A percentile compares a stretch with the other conserved stretches of the same genome.
These are phyloP conservation scores for Selenia dentaria DNA, from an alignment of 2,888 invertebrate species.

Conservation along the genomic window DNA sequence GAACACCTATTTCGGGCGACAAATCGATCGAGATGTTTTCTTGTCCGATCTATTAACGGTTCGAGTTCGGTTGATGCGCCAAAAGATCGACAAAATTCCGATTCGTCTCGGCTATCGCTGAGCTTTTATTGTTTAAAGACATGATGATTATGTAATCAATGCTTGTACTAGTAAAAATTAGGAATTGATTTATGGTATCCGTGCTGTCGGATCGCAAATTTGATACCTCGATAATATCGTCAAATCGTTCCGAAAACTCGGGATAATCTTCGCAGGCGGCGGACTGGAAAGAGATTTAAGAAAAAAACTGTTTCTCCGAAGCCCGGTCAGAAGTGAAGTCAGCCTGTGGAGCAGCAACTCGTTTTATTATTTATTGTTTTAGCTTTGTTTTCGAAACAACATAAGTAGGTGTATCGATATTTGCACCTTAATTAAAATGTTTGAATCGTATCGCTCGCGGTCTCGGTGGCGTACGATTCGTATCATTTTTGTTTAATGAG, in stretches of 20 bases:
- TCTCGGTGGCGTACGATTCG: slow-evolving; percentile 59
- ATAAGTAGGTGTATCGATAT: too few species aligned
- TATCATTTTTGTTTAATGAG: slow-evolving; percentile 80
- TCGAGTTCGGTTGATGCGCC: slow-evolving; percentile 9
- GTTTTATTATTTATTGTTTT: slow-evolving; percentile 18
- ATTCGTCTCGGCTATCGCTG: slow-evolving; percentile 51
- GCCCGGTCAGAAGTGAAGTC: slow-evolving; percentile 29
- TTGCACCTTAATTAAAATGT: slow-evolving; percentile 75
- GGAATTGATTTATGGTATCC: slow-evolving; percentile 43
- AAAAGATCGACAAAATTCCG: slow-evolving; percentile 45
- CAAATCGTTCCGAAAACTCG: slow-evolving; percentile 48
- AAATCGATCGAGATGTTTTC: slow-evolving; percentile 16
- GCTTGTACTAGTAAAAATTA: slow-evolving; percentile 38
- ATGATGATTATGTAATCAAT: background rate
- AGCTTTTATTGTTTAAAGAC: slow-evolving; percentile 40
- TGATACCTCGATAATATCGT: slow-evolving; percentile 39
- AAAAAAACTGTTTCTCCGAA: slow-evolving; percentile 59
- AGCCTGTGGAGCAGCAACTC: slow-evolving; percentile 29
- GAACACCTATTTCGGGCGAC: slow-evolving; percentile 30
- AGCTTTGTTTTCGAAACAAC: slow-evolving; percentile 39
- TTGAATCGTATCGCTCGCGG: slow-evolving; percentile 64
- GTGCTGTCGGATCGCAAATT: slow-evolving; percentile 33
- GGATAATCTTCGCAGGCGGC: slow-evolving; percentile 51
- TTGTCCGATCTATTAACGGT: slow-evolving; percentile 8
- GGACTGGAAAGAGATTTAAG: slow-evolving; percentile 49